Percentiles rank a stretch among this genome's conserved stretches.
Evolutionary conservation across 2,888 invertebrate species (phyloP).

Genomic region (Stegana nigrithorax): DNA sequence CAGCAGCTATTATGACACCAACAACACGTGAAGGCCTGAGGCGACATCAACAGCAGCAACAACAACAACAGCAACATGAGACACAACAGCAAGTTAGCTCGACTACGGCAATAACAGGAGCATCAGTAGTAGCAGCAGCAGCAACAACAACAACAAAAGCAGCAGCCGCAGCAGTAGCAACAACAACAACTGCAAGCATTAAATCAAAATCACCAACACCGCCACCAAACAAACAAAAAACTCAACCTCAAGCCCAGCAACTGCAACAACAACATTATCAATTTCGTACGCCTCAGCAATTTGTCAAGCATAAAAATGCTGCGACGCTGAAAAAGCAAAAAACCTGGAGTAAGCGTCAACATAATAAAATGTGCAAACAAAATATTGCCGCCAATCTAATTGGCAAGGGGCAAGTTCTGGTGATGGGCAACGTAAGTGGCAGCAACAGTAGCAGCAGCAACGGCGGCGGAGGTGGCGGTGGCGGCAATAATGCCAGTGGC

Average conservation of each 20-base stretch:
- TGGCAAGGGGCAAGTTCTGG: constrained; percentile 32
- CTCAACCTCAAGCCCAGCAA: constrained; percentile 24
- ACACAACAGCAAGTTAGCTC: constrained; percentile 13
- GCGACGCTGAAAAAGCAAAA: constrained; percentile 50
- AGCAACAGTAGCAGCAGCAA: constrained; percentile 32
- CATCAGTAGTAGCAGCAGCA: constrained; percentile 17
- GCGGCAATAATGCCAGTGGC: constrained; percentile 26
- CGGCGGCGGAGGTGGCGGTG: constrained; percentile 26
- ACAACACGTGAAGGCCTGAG: constrained; percentile 48
- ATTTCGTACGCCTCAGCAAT: constrained; percentile 66
- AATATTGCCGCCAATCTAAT: constrained; percentile 25
- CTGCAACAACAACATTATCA: constrained; percentile 53
- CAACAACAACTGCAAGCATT: constrained; percentile 32
- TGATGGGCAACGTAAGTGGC: constrained; percentile 34
- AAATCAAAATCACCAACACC: constrained; percentile 53
- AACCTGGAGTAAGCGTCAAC: constrained; percentile 65
- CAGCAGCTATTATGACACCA: constrained; percentile 43
- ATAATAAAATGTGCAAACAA: constrained; percentile 57
- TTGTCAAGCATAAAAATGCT: constrained; percentile 47
- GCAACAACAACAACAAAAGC: constrained; percentile 14
- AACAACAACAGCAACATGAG: constrained; percentile 28
- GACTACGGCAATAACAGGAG: constrained; percentile 22
- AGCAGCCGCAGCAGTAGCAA: constrained; percentile 4
- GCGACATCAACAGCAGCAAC: constrained; percentile 40
- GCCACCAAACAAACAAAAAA: constrained; percentile 14